Percentiles rank a stretch among this genome's conserved stretches.
Conservation (phyloP, 2,113 vertebrate genomes). For the Misgurnus anguillicaudatus region DNA sequence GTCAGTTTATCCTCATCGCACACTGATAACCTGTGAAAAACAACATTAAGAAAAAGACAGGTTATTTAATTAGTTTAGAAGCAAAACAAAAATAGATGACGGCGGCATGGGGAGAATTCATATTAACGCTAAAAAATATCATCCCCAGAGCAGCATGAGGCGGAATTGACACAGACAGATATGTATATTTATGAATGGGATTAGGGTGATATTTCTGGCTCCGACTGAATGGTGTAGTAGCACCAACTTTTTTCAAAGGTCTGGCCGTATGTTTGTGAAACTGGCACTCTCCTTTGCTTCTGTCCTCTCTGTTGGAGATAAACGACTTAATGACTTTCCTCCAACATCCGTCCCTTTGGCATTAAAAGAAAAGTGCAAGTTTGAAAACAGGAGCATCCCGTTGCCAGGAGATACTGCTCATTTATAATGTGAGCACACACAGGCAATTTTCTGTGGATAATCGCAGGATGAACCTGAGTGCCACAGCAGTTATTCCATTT, state of each 20-base stretch:
- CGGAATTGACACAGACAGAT: conserved; percentile 38
- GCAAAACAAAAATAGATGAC: background rate
- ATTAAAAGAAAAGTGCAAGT: background rate
- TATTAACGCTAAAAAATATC: conserved; percentile 17
- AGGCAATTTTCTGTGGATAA: conserved; percentile 43
- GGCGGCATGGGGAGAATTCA: background rate
- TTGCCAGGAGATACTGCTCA: conserved; percentile 23
- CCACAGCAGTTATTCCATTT: background rate
- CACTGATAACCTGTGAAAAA: conserved; percentile 79
- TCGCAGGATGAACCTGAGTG: conserved; percentile 30
- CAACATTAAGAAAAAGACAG: conserved; percentile 10
- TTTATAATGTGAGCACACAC: background rate
- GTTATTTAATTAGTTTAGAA: conserved; percentile 20
- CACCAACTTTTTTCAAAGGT: conserved; percentile 43
- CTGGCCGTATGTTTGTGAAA: background rate
- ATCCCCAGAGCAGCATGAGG: background rate
- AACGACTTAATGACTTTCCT: conserved; percentile 47
- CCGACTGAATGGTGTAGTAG: conserved; percentile 35
- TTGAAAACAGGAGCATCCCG: conserved; percentile 4
- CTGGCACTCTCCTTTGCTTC: conserved; percentile 14
- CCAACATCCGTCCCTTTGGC: conserved; percentile 9
- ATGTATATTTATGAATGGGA: conserved; percentile 55
- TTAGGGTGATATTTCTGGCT: conserved; percentile 44
- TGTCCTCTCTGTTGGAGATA: conserved; percentile 36
- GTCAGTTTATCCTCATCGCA: conserved; percentile 89